Base-by-base conservation (phyloP, 2,888 invertebrate species). In the Platynereis dumerilii region DNA sequence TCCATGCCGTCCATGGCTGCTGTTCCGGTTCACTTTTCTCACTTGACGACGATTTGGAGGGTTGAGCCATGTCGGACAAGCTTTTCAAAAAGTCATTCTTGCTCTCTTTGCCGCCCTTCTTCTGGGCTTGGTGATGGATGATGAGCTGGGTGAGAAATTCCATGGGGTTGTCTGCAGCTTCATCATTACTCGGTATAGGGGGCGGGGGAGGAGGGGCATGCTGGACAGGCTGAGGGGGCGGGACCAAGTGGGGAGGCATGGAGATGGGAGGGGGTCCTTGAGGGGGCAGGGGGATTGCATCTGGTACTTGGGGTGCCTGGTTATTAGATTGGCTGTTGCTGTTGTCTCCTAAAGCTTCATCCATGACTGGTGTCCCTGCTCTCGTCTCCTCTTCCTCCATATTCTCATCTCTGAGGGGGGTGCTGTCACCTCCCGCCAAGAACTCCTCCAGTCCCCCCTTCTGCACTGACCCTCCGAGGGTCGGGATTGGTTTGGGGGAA, bases 281-380 rank as follows among this genome's bases (percentile, higher is more conserved):
- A 34, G 34, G 34, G 12, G 34, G 34, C 34, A 34, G 34, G 12
- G 34, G 34, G 12, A 34, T 12, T 7, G 34, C 34, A 34, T 34
- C 34, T 34, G 34, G 34, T 7, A 34, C 34, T 34, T 5, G 12
- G 5, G 34, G 12, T 7, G 34, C 34, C n/a, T n/a, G n/a, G n/a
- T n/a, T n/a, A n/a, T n/a, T n/a, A n/a, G n/a, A n/a, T n/a, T n/a
- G n/a, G 12, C 7, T 7, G 12, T 34, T 34, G 7, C 12, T 5
- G 34, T 34, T 34, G 34, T 34, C 12, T 34, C 12, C 34, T 34
- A 34, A 34, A 34, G 34, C 34, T 34, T 34, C 34, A 22, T 68
- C 68, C 66, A 54, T 34, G n/a, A 68, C 68, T 2, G 68, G 68
- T 17, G 68, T 68, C 27, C 53, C 59, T 17, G 63, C 55, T 12